Evolutionary conservation across 2,888 invertebrate genomes (phyloP), one percentile per base, ranked within the genome.

Genomic region (Sympetrum striolatum): DNA sequence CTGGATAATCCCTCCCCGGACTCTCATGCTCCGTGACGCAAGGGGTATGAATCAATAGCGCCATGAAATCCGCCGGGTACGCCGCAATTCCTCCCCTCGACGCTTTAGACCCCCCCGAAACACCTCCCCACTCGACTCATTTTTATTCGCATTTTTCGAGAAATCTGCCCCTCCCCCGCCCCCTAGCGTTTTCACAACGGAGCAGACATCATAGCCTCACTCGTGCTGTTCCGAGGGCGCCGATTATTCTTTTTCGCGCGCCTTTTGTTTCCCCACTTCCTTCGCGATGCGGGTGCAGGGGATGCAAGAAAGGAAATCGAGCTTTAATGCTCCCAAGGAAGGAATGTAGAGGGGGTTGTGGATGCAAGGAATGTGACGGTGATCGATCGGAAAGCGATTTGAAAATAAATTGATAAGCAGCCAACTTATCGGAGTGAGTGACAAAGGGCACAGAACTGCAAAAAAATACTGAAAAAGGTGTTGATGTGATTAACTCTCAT

Each of bases 31-130:
- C 37, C 60, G 58, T 86, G 86, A 86, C 82, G 82, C 39, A 58
- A 58, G 73, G 82, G 53, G 82, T 35, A 86, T 86, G 86, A 86
- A 86, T 86, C 86, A 86, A 86, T 86, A 86, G 86, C 86, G 86
- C 60, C 86, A 60, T 86, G 60, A 37, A 64, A 86, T 86, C 60
- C 86, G 86, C n/a, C 22, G 60, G 73, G 73, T 60, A 35, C 86
- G n/a, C 64, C 60, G 37, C 64, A 86, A 86, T 86, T 35, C 64
- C 60, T n/a, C 60, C 22, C 81, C 81, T 44, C 25, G 35, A 18
- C 81, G n/a, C 81, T 44, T 35, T 35, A 44, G 44, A 44, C 44
- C 44, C 44, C 81, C 81, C 44, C 6, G 1, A 12, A 8, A 35
- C 12, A 22, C 44, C 44, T 15, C 79, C 44, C 44, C 44, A 44